Evolutionary conservation across 2,113 vertebrate genomes (phyloP).

Genomic region (Arothron firmamentum): DNA sequence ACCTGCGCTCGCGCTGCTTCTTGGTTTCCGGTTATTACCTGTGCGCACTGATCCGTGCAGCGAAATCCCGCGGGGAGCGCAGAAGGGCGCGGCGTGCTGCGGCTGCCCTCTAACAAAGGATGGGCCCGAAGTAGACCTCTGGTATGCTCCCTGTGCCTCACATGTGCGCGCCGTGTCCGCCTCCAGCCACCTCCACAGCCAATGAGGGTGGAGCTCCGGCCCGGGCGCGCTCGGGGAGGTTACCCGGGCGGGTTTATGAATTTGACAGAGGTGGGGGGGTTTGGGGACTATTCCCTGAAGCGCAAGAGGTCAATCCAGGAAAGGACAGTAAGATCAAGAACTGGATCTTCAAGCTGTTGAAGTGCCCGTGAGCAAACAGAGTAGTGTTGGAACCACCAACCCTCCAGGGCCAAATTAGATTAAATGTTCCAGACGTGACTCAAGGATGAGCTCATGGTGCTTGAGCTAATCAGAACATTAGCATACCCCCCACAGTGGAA

Average conservation of each 20-base stretch:
- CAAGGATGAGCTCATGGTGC: too few species aligned
- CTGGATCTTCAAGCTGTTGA: background rate
- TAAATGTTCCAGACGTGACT: too few species aligned
- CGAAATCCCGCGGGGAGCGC: background rate
- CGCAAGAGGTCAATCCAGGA: too few species aligned
- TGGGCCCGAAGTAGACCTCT: background rate
- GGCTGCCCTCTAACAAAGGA: conserved; percentile 19
- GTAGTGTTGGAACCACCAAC: too few species aligned
- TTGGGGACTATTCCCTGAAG: background rate
- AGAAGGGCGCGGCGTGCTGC: conserved; percentile 47
- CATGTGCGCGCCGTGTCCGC: conserved; percentile 26
- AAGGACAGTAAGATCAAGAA: too few species aligned
- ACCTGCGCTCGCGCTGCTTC: conserved; percentile 6
- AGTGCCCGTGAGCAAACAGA: too few species aligned
- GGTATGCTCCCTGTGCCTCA: conserved; percentile 1
- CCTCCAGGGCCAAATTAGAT: too few species aligned
- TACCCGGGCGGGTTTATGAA: background rate
- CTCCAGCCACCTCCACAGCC: conserved; percentile 12
- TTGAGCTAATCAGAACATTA: too few species aligned
- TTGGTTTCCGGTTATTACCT: conserved; percentile 46
- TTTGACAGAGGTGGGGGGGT: background rate
- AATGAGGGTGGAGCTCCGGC: conserved; percentile 8
- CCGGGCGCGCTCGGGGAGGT: background rate
- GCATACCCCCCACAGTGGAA: too few species aligned
- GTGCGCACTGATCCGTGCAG: conserved; percentile 9